Evolutionary conservation across 2,888 invertebrate species (phyloP).

Genomic region (Beris chalybata): DNA sequence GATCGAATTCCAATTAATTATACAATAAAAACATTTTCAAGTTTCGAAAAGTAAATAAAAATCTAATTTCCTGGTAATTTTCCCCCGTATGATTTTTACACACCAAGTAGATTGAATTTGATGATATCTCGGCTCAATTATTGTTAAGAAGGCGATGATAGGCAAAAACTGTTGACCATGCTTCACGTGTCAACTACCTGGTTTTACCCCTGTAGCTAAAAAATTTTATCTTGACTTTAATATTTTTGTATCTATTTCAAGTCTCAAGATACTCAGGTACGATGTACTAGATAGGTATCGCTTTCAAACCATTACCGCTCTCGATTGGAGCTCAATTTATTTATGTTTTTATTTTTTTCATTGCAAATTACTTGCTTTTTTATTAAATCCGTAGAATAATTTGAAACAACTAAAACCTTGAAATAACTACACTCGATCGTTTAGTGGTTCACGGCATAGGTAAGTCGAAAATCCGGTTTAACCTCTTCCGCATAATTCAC

Average conservation of each 20-base stretch:
- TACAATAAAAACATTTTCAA: slow-evolving; percentile 11
- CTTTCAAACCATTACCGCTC: no score
- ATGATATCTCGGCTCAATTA: neutral
- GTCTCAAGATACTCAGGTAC: no score
- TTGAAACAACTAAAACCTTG: slow-evolving; percentile 19
- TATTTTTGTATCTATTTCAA: no score
- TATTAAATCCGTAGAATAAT: neutral
- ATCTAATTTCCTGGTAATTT: slow-evolving; percentile 3
- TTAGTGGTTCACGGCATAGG: slow-evolving; percentile 15
- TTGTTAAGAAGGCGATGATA: neutral
- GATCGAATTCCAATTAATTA: slow-evolving; percentile 5
- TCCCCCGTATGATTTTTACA: neutral
- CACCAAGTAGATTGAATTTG: neutral
- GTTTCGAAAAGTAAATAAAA: slow-evolving; percentile 8
- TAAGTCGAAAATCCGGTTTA: slow-evolving; percentile 12
- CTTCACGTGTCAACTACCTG: slow-evolving; percentile 18
- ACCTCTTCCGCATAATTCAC: slow-evolving; percentile 13
- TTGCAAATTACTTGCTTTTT: no score
- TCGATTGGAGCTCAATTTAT: no score
- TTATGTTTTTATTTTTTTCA: no score
- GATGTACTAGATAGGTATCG: no score
- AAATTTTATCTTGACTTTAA: no score
- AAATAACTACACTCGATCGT: slow-evolving; percentile 6
- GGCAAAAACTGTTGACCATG: neutral
- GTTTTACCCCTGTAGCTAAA: neutral